These are phyloP conservation scores for Lepidurus apus DNA, from an alignment of 1,140 invertebrate genomes.

Conservation along the genomic window DNA sequence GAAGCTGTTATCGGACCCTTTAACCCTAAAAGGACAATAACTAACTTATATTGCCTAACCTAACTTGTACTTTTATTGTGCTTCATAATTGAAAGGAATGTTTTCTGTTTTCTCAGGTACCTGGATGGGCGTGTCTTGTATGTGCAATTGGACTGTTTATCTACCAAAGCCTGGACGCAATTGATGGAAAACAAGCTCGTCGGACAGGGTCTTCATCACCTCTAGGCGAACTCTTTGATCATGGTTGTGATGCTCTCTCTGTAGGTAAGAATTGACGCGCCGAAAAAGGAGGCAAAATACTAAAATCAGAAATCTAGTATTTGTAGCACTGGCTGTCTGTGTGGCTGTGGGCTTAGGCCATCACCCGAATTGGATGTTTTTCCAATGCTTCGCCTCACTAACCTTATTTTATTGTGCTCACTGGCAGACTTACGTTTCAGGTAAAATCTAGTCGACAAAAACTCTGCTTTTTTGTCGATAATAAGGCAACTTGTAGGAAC, in stretches of 20 bases:
- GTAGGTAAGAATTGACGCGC: slow-evolving; percentile 52
- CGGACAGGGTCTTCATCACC: slow-evolving; percentile 87
- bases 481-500: slow-evolving; percentile 53
- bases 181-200: slow-evolving; percentile 99
- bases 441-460: slow-evolving; percentile 45
- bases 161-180: slow-evolving; percentile 97
- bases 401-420: slow-evolving; percentile 96
- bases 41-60: too few species aligned
- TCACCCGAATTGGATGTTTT: slow-evolving; percentile 89
- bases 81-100: neutral
- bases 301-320: slow-evolving; percentile 59
- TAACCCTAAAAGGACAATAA: too few species aligned
- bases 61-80: neutral
- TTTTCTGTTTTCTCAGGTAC: slow-evolving; percentile 59
- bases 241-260: slow-evolving; percentile 96
- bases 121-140: slow-evolving; percentile 84
- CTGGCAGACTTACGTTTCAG: slow-evolving; percentile 98
- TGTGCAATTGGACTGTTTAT: slow-evolving; percentile 92
- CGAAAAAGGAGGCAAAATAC: neutral
- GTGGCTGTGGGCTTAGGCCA: slow-evolving; percentile 85
- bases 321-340: slow-evolving; percentile 89
- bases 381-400: slow-evolving; percentile 87
- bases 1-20: too few species aligned
- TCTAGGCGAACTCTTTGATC: slow-evolving; percentile 97
- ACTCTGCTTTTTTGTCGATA: slow-evolving; percentile 3